phyloP scores from a whole-genome alignment of 2,888 invertebrate species.

The Chrysina gloriosa region DNA sequence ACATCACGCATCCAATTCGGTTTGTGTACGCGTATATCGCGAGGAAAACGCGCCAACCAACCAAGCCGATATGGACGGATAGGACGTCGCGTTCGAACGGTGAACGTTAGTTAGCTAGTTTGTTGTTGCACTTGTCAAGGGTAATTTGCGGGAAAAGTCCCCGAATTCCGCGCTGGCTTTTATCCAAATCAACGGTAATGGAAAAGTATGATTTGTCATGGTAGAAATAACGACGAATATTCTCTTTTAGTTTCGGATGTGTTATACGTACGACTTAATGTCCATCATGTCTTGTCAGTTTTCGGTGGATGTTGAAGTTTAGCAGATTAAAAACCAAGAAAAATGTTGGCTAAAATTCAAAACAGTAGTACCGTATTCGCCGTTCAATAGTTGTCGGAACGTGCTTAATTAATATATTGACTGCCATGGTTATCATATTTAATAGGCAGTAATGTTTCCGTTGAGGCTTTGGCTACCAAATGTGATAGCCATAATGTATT shows the following conservation, averaged over 20 bases:
- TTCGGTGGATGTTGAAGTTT: too few relatives aligned
- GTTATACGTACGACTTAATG: neutral
- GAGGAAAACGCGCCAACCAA: conserved; percentile 2
- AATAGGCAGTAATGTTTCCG: too few relatives aligned
- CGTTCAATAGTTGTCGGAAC: too few relatives aligned
- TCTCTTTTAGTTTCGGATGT: neutral
- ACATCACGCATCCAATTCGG: too few relatives aligned
- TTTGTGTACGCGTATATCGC: neutral
- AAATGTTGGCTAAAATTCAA: too few relatives aligned
- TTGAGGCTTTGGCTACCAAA: too few relatives aligned
- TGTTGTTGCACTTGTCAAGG: conserved; percentile 8
- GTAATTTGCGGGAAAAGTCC: conserved; percentile 16
- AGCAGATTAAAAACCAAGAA: too few relatives aligned
- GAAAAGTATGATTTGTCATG: conserved; percentile 13
- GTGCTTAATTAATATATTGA: too few relatives aligned
- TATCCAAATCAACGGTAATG: conserved; percentile 8
- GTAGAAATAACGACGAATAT: neutral
- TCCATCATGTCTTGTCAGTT: too few relatives aligned
- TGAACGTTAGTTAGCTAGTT: conserved; percentile 7
- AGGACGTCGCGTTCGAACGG: conserved; percentile 2
- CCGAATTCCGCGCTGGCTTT: neutral
- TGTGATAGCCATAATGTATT: too few relatives aligned
- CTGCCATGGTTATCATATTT: too few relatives aligned
- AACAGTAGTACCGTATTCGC: too few relatives aligned
- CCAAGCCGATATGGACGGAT: neutral